Conservation (phyloP, 2,888 invertebrate genomes). For the Creontiades dilutus region DNA sequence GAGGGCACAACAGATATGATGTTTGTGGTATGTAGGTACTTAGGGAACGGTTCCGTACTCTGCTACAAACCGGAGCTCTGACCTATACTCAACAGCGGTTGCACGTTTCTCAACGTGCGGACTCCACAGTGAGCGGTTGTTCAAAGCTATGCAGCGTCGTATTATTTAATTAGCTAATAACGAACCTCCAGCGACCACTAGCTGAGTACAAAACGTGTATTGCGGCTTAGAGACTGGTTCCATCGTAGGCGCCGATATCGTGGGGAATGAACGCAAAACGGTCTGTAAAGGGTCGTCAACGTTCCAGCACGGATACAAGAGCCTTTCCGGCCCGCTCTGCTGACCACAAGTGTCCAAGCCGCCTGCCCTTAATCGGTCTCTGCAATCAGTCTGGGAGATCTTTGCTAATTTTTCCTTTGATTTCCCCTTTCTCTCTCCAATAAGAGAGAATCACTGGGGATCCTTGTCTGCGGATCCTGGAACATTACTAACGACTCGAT, state of each 20-base stretch:
- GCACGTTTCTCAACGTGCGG: neutral
- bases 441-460: neutral
- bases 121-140: neutral
- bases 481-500: too few relatives aligned
- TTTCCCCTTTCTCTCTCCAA: neutral
- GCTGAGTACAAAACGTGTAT: neutral
- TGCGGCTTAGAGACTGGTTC: conserved; percentile 5
- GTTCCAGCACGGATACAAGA: conserved; percentile 17
- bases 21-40: neutral
- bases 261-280: neutral
- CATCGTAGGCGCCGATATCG: neutral
- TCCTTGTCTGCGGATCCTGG: too few relatives aligned
- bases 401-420: conserved; percentile 20
- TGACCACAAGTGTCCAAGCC: neutral
- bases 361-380: conserved; percentile 18
- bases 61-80: too few relatives aligned
- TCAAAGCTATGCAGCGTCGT: conserved; percentile 23
- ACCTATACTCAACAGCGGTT: neutral
- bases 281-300: conserved; percentile 2
- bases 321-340: neutral
- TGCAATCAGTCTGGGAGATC: conserved; percentile 35
- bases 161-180: conserved; percentile 42
- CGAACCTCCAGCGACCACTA: neutral
- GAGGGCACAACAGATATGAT: neutral
- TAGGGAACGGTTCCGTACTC: neutral